phyloP scores from a whole-genome alignment of 2,888 invertebrate species.

The Andricus quercusramuli region DNA sequence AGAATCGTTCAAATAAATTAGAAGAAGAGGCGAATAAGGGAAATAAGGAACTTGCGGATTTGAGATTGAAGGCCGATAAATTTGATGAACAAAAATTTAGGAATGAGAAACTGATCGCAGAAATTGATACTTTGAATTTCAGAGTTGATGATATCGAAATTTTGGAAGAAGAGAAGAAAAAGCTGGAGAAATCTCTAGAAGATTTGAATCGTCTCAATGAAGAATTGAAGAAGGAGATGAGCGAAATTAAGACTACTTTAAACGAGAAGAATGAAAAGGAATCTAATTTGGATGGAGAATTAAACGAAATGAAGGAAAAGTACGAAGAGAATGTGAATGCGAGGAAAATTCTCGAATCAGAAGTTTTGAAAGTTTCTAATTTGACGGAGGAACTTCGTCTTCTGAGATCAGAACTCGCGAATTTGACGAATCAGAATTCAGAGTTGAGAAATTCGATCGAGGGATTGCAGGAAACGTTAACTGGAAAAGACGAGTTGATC shows the following conservation, averaged over 20 bases:
- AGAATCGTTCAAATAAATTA: constrained; percentile 43
- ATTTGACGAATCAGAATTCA: constrained; percentile 36
- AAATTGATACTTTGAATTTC: constrained; percentile 65
- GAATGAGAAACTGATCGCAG: constrained; percentile 64
- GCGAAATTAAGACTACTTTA: constrained; percentile 57
- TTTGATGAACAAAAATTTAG: constrained; percentile 56
- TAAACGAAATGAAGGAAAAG: constrained; percentile 45
- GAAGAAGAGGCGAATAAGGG: constrained; percentile 51
- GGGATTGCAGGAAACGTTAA: constrained; percentile 66
- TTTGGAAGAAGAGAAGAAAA: constrained; percentile 51
- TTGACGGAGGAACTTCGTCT: not conserved
- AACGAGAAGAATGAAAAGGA: constrained; percentile 47
- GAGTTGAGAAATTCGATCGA: constrained; percentile 59
- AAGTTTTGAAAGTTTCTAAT: constrained; percentile 42
- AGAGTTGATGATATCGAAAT: constrained; percentile 62
- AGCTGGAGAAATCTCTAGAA: constrained; percentile 39
- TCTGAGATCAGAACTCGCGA: constrained; percentile 22
- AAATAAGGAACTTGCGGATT: constrained; percentile 52
- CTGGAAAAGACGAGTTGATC: constrained; percentile 64
- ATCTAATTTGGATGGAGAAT: constrained; percentile 42
- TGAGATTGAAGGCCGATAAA: constrained; percentile 50
- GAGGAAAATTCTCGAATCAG: constrained; percentile 50
- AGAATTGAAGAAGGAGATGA: constrained; percentile 41
- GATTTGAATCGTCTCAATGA: constrained; percentile 48
- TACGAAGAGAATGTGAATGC: constrained; percentile 50